Conservation (phyloP, 2,888 invertebrate genomes). For the Cataglyphis cursor region DNA sequence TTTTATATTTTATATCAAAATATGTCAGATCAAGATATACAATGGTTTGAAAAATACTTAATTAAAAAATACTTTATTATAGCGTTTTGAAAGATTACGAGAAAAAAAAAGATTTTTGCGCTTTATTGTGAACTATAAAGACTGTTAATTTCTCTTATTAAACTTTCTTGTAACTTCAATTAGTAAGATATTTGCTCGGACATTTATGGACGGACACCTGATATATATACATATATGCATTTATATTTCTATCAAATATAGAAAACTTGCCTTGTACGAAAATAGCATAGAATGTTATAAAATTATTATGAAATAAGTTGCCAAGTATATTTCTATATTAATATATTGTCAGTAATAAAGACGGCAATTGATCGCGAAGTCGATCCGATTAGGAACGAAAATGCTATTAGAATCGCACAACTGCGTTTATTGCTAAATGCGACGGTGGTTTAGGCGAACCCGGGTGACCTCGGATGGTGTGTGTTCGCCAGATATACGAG, state of each 20-base stretch:
- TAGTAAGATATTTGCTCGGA: too few relatives aligned
- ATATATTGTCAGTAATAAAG: neutral
- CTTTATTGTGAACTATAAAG: too few relatives aligned
- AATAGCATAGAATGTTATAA: neutral
- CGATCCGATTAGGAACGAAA: neutral
- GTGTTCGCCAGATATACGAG: slow-evolving; percentile 16
- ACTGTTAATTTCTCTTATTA: too few relatives aligned
- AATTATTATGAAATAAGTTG: neutral
- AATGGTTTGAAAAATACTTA: too few relatives aligned
- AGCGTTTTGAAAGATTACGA: too few relatives aligned
- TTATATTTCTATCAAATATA: neutral
- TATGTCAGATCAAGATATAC: too few relatives aligned
- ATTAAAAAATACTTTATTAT: too few relatives aligned
- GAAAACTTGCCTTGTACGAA: neutral
- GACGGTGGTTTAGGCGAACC: slow-evolving; percentile 17
- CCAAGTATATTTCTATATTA: neutral
- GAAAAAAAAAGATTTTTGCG: too few relatives aligned
- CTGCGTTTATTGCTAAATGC: slow-evolving; percentile 21
- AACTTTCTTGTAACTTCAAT: too few relatives aligned
- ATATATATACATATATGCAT: neutral
- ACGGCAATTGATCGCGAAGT: slow-evolving; percentile 13
- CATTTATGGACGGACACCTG: too few relatives aligned
- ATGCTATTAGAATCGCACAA: slow-evolving; percentile 23
- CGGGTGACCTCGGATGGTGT: slow-evolving; percentile 7
- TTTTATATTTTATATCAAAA: too few relatives aligned